A percentile compares a stretch with the other conserved stretches of the same genome.
Conservation (phyloP, 2,113 vertebrate genomes). For the Tragelaphus strepsiceros region DNA sequence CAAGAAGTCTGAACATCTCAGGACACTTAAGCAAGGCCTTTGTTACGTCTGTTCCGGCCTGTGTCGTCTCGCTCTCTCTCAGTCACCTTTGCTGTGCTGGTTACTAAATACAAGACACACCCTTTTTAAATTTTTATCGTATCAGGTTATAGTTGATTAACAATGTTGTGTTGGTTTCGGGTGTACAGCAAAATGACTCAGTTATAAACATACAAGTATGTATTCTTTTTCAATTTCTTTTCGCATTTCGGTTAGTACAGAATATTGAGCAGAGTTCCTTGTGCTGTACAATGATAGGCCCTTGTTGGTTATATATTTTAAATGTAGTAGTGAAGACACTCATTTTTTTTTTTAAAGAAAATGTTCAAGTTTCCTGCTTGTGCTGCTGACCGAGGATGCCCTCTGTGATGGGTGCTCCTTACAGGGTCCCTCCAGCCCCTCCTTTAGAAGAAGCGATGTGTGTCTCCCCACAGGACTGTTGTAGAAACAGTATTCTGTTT, state of each 20-base stretch:
- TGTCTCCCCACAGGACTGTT: not conserved
- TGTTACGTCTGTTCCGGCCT: not conserved
- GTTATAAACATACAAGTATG: not conserved
- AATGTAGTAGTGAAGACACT: not conserved
- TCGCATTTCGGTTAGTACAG: not conserved
- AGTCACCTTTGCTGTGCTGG: not conserved
- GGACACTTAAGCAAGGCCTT: not conserved
- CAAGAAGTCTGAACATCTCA: not conserved
- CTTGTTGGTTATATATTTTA: not conserved
- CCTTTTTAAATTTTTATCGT: not conserved
- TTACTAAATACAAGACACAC: too few relatives aligned
- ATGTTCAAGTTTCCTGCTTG: accelerated
- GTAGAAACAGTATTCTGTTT: not conserved
- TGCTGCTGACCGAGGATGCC: not conserved
- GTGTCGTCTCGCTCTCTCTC: not conserved
- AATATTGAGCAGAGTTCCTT: not conserved
- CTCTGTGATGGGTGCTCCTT: not conserved
- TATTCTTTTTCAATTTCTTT: not conserved
- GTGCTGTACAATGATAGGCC: not conserved
- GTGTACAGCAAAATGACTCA: not conserved
- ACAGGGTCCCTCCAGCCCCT: not conserved
- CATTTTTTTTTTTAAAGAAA: not conserved
- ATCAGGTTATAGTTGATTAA: not conserved
- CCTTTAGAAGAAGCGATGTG: not conserved
- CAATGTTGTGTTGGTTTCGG: not conserved